Percentiles rank a stretch among this genome's conserved stretches.
These are phyloP conservation scores for Motacilla alba DNA, from an alignment of 2,113 vertebrate genomes.

Conservation along the genomic window DNA sequence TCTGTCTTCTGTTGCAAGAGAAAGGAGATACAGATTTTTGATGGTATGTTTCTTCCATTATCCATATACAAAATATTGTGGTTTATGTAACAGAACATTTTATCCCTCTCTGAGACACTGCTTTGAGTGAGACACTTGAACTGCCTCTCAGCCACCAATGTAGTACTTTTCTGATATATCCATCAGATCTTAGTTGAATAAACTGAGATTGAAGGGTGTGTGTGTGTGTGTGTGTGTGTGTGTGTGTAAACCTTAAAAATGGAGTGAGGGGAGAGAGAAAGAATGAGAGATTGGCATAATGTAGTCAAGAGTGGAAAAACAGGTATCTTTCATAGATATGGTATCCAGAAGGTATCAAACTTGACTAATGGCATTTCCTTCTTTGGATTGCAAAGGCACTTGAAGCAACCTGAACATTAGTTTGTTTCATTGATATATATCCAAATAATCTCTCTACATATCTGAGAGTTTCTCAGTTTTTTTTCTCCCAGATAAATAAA, in stretches of 20 bases:
- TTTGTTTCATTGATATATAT: background rate
- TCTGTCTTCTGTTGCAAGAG: background rate
- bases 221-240: no score
- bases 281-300: background rate
- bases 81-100: background rate
- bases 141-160: background rate
- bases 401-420: background rate
- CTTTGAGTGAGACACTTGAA: background rate
- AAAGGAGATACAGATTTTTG: background rate
- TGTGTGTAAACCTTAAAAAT: background rate
- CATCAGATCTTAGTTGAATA: conserved; percentile 10
- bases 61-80: background rate
- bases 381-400: background rate
- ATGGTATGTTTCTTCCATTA: background rate
- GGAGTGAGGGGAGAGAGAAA: background rate
- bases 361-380: background rate
- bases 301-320: background rate
- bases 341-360: background rate
- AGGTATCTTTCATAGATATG: background rate
- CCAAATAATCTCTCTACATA: background rate
- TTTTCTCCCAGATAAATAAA: background rate
- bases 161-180: background rate
- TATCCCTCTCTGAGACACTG: background rate
- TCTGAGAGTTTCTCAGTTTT: background rate
- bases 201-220: background rate